Evolutionary conservation across 2,797 vertebrate genomes (phyloP).

Genomic region (Chaetophractus vellerosus): DNA sequence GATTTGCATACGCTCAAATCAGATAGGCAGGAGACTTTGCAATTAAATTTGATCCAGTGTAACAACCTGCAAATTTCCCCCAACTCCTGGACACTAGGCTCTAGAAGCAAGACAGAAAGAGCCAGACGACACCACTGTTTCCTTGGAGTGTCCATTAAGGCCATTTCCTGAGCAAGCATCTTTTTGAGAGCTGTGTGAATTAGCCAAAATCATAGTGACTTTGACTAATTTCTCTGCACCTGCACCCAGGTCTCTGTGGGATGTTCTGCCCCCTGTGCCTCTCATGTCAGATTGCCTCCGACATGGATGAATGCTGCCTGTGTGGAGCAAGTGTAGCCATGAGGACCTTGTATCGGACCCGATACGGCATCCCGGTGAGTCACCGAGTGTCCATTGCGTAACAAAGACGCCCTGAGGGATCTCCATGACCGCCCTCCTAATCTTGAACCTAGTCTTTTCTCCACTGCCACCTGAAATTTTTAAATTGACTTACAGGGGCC

Average conservation of each 20-base stretch:
- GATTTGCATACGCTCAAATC: neutral
- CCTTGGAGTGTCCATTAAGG: neutral
- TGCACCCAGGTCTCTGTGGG: slow-evolving; percentile 84
- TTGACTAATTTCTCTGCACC: neutral
- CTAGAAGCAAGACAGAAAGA: neutral
- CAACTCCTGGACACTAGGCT: neutral
- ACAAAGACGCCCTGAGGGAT: accelerated
- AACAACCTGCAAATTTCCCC: no score
- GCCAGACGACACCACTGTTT: neutral
- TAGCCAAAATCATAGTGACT: no score
- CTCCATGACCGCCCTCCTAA: neutral
- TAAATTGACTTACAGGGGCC: neutral
- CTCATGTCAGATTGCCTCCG: slow-evolving; percentile 88
- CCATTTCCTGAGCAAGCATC: neutral
- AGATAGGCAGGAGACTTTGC: neutral
- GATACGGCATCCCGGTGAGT: slow-evolving; percentile 89
- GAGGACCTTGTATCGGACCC: slow-evolving; percentile 90
- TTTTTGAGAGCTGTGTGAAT: neutral
- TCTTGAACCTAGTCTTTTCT: neutral
- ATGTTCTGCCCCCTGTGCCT: slow-evolving; percentile 86
- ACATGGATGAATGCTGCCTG: slow-evolving; percentile 91
- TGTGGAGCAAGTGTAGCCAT: slow-evolving; percentile 87
- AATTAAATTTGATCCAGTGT: neutral
- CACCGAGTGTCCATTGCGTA: accelerated
- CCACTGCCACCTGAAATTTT: neutral